Evolutionary conservation across 2,888 invertebrate species (phyloP), one percentile per base, ranked within the genome.

Genomic region (Neoascia interrupta): DNA sequence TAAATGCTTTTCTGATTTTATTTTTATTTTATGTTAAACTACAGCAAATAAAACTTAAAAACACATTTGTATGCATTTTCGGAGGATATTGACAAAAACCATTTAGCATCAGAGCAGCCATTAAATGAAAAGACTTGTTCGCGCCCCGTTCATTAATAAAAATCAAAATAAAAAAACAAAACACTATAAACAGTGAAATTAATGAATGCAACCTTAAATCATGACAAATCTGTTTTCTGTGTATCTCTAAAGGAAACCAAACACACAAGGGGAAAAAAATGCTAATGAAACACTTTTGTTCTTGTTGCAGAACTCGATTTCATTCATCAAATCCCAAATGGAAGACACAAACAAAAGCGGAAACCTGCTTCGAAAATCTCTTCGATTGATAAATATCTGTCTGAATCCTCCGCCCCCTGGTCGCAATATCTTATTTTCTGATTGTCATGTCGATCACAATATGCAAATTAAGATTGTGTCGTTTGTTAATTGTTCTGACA

Each of bases 401-500:
- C 51, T 43, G 63, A 3, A n/a, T 4, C 16, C 3, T 5, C 41
- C 34, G 15, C 1, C 26, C 8, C 26, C 2, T 8, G 8, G 31
- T 34, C 21, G 4, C 5, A 26, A 34, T 11, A 18, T 18, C 15
- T 16, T 15, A 15, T 3, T 23, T 47, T 19, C 43, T 58, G n/a
- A 21, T 31, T 39, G 34, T 68, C 47, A 61, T 68, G 49, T 68
- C 73, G 68, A 64, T 64, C 49, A 51, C 45, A 61, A 23, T 63
- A 75, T 75, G 69, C 75, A 75, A 75, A 75, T 75, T 28, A 63
- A 49, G 69, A 49, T 39, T 49, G 69, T 69, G 61, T 56, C 63
- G 43, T 58, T 69, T 49, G 61, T 75, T 69, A 69, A 75, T 69
- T 75, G 54, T 63, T 56, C 56, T 34, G 41, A 56, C 54, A 69